Conservation (phyloP, 2,113 vertebrate genomes). For the Vanacampus margaritifer region DNA sequence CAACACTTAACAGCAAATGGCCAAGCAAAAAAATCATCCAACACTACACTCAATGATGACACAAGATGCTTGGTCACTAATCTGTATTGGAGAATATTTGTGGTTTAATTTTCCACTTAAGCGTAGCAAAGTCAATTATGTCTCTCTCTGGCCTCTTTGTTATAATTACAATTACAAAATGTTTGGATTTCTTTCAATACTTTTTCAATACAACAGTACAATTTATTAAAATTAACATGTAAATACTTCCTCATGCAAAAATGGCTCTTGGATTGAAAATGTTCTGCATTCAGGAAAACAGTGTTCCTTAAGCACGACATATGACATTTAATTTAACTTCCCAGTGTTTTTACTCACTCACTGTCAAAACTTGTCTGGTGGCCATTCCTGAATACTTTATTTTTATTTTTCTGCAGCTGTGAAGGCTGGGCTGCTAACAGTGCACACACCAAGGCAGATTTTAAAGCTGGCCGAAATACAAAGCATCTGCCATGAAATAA, state of each 20-base stretch:
- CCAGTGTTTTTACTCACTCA: not conserved
- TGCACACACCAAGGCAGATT: not conserved
- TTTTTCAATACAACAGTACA: not conserved
- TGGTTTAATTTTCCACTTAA: not conserved
- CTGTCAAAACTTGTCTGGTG: not conserved
- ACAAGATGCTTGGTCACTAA: conserved; percentile 12
- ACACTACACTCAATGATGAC: conserved; percentile 39
- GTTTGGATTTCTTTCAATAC: not conserved
- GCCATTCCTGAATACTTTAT: not conserved
- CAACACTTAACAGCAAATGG: not conserved
- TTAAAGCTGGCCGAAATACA: not conserved
- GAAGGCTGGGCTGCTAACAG: not conserved
- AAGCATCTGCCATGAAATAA: not conserved
- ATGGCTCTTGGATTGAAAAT: conserved; percentile 3
- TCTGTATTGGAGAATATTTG: conserved; percentile 10
- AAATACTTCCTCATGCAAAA: conserved; percentile 24
- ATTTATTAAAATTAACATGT: not conserved
- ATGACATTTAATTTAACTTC: not conserved
- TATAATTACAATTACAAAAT: not conserved
- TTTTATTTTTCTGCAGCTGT: conserved; percentile 8
- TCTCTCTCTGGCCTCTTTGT: not conserved
- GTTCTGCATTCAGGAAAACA: not conserved
- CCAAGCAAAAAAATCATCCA: conserved; percentile 18
- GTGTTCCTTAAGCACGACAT: not conserved
- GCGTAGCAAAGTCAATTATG: not conserved